phyloP scores from a whole-genome alignment of 2,113 vertebrate species.

The Ptilonorhynchus violaceus region DNA sequence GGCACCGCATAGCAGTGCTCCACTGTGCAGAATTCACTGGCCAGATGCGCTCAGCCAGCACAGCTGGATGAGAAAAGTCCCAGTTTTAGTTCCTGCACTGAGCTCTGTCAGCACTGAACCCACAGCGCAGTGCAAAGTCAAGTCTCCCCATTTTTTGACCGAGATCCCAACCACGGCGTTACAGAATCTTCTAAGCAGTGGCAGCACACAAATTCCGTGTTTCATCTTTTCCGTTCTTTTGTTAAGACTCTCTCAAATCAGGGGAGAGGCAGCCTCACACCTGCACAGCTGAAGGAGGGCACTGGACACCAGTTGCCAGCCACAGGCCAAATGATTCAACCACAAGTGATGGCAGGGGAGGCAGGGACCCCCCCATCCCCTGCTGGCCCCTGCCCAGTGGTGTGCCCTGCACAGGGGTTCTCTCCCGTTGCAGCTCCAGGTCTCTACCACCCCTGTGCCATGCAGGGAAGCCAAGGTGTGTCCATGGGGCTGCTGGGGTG shows the following conservation, averaged over 20 bases:
- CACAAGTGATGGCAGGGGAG: background rate
- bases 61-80: background rate
- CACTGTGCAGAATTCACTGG: background rate
- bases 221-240: background rate
- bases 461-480: accelerated
- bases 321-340: background rate
- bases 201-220: background rate
- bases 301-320: background rate
- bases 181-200: background rate
- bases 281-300: background rate
- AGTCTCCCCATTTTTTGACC: background rate
- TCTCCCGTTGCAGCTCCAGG: background rate
- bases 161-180: background rate
- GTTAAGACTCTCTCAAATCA: background rate
- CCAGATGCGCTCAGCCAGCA: background rate
- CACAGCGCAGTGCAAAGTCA: background rate
- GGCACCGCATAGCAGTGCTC: background rate
- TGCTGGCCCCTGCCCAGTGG: background rate
- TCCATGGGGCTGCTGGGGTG: background rate
- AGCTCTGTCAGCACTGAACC: background rate
- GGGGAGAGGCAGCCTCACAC: background rate
- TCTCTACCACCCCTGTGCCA: background rate
- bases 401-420: background rate
- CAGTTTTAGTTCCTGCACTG: background rate
- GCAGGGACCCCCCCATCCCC: background rate